Conservation (phyloP, 2,113 vertebrate genomes). For the pig (Sus scrofa) region DNA sequence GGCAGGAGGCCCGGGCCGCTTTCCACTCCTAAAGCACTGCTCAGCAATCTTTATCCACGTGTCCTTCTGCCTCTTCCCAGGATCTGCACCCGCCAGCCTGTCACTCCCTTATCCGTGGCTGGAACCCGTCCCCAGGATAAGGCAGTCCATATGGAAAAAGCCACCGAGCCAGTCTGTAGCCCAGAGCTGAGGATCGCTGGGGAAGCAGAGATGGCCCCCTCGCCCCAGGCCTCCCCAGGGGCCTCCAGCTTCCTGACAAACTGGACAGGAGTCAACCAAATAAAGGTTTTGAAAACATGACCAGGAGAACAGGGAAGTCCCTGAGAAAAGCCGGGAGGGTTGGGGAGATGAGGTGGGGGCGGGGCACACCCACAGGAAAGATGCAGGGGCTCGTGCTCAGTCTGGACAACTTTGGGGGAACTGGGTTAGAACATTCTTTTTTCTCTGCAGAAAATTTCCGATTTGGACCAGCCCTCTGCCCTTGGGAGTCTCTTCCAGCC, state of each 20-base stretch:
- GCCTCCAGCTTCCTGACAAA: neutral
- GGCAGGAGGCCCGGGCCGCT: fast-evolving
- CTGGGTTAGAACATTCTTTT: neutral
- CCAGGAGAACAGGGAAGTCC: no score
- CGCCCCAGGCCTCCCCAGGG: neutral
- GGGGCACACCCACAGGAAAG: neutral
- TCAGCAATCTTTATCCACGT: neutral
- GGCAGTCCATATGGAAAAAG: fast-evolving
- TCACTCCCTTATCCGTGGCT: fast-evolving
- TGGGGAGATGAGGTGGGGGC: fast-evolving
- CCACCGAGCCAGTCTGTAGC: neutral
- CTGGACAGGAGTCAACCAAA: neutral
- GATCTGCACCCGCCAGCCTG: fast-evolving
- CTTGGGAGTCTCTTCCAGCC: neutral
- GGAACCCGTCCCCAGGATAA: neutral
- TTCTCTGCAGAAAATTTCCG: neutral
- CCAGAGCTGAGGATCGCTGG: fast-evolving
- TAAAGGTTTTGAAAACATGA: neutral
- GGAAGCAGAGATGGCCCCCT: fast-evolving
- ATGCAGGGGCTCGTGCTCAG: fast-evolving
- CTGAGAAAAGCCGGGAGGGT: fast-evolving
- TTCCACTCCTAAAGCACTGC: fast-evolving
- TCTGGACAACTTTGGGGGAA: neutral
- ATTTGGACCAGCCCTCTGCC: neutral
- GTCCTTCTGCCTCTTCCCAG: neutral